Base-by-base conservation (phyloP, 2,888 invertebrate genomes). In the Epistrophe grossulariae region DNA sequence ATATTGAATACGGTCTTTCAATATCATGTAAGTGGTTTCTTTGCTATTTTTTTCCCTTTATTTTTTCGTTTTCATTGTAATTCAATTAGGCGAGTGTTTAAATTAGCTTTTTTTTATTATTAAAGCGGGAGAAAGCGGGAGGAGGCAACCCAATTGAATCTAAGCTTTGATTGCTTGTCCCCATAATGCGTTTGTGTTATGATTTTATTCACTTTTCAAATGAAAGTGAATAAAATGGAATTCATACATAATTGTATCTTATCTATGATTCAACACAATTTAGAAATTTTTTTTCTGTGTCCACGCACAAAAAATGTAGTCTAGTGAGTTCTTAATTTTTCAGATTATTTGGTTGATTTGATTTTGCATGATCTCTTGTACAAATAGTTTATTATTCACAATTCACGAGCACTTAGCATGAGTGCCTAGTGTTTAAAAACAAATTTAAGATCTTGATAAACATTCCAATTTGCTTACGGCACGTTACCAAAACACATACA, bases 1-100 rank as follows among this genome's bases (percentile, higher is more conserved):
- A 95, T 98, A 88, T 94, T 98, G 87, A 95, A 95, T 89, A 98
- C 97, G 0, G 95, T 98, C 84, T 97, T 96, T 92, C 96, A 95
- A 89, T 95, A 97, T 93, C 97, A 97, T 94, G 97, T 97, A 94
- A 92, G 93, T 91, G 77, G 73, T 76, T 79, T 70, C 52, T 52
- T 45, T 70, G 0, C 11, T 17, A 8, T 68, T 74, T 24, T 24
- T 24, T 24, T 24, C 24, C 24, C 3, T 24, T 24, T 24, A 24
- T 40, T 52, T 40, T 48, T 55, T 24, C 40, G 24, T 35, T 40
- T 73, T 55, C 66, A 79, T 87, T 87, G 72, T 87, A 83, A 82
- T 87, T 87, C 78, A 85, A 85, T 85, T 81, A 82, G 38, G 31
- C 15, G 50, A 60, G 57, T 66, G 70, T 71, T 74, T 77, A 76